These are phyloP conservation scores for Sisor rabdophorus DNA, from an alignment of 2,113 vertebrate species.

Conservation along the genomic window DNA sequence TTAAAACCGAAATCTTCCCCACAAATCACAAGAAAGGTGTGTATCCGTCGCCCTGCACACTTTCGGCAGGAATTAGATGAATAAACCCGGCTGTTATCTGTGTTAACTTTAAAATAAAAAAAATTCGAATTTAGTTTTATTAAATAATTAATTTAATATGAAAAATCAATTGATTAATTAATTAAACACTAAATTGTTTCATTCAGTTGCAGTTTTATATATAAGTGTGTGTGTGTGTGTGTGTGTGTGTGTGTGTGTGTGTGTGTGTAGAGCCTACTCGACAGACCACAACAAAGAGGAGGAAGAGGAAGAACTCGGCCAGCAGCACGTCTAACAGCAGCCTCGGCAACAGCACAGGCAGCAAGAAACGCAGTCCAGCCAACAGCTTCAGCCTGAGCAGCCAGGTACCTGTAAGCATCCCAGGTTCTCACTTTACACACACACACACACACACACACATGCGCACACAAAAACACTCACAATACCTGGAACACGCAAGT, in stretches of 20 bases:
- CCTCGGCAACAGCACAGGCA: slow-evolving; percentile 78
- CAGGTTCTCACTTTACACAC: slow-evolving; percentile 63
- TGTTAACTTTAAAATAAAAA: too few species aligned
- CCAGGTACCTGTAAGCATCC: slow-evolving; percentile 99
- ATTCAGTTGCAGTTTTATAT: background rate
- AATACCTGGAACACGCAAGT: background rate
- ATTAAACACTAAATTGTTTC: too few species aligned
- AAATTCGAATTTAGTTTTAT: too few species aligned
- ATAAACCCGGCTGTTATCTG: too few species aligned
- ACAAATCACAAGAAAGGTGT: slow-evolving; percentile 81
- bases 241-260: slow-evolving; percentile 54
- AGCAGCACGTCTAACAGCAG: slow-evolving; percentile 94
- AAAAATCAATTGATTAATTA: too few species aligned
- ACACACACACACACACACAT: slow-evolving; percentile 20
- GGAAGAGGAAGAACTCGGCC: slow-evolving; percentile 98
- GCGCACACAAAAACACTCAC: background rate
- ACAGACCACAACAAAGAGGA: slow-evolving; percentile 93
- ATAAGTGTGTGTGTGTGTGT: slow-evolving; percentile 32
- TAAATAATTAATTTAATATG: too few species aligned
- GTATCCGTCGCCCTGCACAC: slow-evolving; percentile 34
- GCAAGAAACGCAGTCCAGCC: slow-evolving; percentile 91
- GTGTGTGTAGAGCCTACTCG: slow-evolving; percentile 85
- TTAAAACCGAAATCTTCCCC: slow-evolving; percentile 81
- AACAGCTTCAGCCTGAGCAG: slow-evolving; percentile 95
- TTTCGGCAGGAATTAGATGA: too few species aligned